A percentile compares a stretch with the other conserved stretches of the same genome.
Conservation (phyloP, 2,888 invertebrate species). For the Eumerus sabulonum region DNA sequence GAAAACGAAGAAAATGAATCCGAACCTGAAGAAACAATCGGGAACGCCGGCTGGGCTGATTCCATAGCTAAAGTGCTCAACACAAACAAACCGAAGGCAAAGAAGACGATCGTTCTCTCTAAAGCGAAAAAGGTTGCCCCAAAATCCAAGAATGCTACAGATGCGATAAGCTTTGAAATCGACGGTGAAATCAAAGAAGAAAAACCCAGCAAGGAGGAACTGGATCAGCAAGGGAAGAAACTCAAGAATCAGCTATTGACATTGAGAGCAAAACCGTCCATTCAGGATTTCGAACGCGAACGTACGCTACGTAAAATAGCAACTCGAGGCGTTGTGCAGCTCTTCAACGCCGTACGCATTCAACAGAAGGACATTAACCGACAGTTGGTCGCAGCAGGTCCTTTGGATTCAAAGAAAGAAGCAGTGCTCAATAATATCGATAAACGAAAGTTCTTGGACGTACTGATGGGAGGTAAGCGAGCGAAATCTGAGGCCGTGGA, state of each 20-base stretch:
- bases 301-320: slow-evolving; percentile 89
- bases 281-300: slow-evolving; percentile 88
- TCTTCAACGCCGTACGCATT: slow-evolving; percentile 93
- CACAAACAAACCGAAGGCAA: slow-evolving; percentile 86
- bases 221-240: slow-evolving; percentile 74
- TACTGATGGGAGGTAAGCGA: slow-evolving; percentile 84
- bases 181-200: slow-evolving; percentile 81
- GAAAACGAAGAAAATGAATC: slow-evolving; percentile 61
- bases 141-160: slow-evolving; percentile 80
- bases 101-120: slow-evolving; percentile 87
- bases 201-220: slow-evolving; percentile 74
- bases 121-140: slow-evolving; percentile 86
- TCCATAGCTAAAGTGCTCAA: slow-evolving; percentile 89
- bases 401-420: slow-evolving; percentile 88
- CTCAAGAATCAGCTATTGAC: slow-evolving; percentile 80
- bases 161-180: slow-evolving; percentile 84
- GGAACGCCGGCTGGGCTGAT: slow-evolving; percentile 89
- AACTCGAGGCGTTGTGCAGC: slow-evolving; percentile 94
- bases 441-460: slow-evolving; percentile 87
- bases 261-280: slow-evolving; percentile 85
- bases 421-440: slow-evolving; percentile 86
- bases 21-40: slow-evolving; percentile 66
- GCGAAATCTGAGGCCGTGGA: slow-evolving; percentile 81
- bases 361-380: slow-evolving; percentile 89
- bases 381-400: slow-evolving; percentile 85